These are phyloP conservation scores for Stratiomys singularior DNA, from an alignment of 2,888 invertebrate species.

Conservation along the genomic window DNA sequence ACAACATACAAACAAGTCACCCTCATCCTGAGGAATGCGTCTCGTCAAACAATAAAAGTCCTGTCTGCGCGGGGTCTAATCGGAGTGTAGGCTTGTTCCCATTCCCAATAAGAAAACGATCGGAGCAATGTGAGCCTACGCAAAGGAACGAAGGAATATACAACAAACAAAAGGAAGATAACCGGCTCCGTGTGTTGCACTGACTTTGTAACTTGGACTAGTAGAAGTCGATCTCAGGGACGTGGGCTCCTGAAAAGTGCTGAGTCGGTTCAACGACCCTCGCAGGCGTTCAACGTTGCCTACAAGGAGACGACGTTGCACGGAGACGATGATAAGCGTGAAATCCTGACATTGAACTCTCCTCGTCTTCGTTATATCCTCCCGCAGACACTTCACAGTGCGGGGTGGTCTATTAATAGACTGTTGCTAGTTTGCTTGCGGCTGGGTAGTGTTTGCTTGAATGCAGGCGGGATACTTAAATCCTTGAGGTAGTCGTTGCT, in stretches of 20 bases:
- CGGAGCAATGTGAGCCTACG: not conserved
- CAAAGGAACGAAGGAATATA: constrained; percentile 4
- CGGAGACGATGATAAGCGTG: constrained; percentile 31
- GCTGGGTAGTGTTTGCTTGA: constrained; percentile 6
- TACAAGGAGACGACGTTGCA: constrained; percentile 23
- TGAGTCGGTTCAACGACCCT: constrained; percentile 18
- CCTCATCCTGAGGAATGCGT: constrained; percentile 43
- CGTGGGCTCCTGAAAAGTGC: constrained; percentile 11
- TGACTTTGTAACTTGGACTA: constrained; percentile 13
- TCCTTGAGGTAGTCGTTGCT: constrained; percentile 27
- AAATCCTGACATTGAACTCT: constrained; percentile 50
- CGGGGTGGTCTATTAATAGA: constrained; percentile 43
- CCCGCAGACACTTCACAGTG: constrained; percentile 31
- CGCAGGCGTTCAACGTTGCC: not conserved
- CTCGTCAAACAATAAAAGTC: constrained; percentile 44
- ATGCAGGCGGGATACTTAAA: constrained; percentile 12
- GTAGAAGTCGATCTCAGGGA: constrained; percentile 11
- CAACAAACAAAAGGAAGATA: constrained; percentile 21
- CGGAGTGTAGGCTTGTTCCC: constrained; percentile 9
- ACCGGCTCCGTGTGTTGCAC: constrained; percentile 26
- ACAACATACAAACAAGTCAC: not conserved
- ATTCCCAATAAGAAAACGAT: constrained; percentile 43
- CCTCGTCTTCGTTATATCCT: constrained; percentile 43
- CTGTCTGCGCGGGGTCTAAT: constrained; percentile 33
- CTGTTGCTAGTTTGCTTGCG: constrained; percentile 14